Evolutionary conservation across 2,797 vertebrate species (phyloP).

Genomic region (Botia almorhae): DNA sequence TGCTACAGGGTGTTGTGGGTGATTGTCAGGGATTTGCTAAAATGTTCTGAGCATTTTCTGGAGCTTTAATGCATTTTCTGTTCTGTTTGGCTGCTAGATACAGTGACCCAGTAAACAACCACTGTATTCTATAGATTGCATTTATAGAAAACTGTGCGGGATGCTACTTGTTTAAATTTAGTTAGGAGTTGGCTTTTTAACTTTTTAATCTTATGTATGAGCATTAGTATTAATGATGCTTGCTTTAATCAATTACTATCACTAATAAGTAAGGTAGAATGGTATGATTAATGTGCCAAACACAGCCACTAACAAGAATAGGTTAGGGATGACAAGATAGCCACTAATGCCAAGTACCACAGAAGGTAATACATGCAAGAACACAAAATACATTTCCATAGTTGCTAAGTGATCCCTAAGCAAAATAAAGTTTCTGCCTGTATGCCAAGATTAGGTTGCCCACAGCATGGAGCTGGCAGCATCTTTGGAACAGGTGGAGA

Average conservation of each 20-base stretch:
- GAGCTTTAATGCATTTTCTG: no score
- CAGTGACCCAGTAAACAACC: no score
- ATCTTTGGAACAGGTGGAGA: conserved; percentile 54
- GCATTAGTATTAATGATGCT: no score
- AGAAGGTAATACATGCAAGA: not conserved
- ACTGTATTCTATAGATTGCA: no score
- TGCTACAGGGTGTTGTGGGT: not conserved
- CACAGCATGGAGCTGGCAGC: conserved; percentile 54
- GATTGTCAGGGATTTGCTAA: not conserved
- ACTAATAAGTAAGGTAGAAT: not conserved
- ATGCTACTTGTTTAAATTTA: no score
- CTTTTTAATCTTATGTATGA: no score
- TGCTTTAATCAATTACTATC: no score
- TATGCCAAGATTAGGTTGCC: conserved; percentile 54
- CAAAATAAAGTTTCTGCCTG: conserved; percentile 30
- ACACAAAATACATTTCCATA: not conserved
- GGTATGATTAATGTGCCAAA: not conserved
- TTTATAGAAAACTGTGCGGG: no score
- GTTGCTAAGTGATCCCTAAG: conserved; percentile 21
- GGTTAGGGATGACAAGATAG: not conserved
- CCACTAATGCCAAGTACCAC: not conserved
- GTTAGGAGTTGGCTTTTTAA: no score
- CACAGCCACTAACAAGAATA: not conserved
- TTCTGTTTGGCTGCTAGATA: no score
- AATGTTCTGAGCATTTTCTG: not conserved